These are phyloP conservation scores for Drosophila pallidifrons DNA, from an alignment of 1,140 invertebrate genomes.

Conservation along the genomic window DNA sequence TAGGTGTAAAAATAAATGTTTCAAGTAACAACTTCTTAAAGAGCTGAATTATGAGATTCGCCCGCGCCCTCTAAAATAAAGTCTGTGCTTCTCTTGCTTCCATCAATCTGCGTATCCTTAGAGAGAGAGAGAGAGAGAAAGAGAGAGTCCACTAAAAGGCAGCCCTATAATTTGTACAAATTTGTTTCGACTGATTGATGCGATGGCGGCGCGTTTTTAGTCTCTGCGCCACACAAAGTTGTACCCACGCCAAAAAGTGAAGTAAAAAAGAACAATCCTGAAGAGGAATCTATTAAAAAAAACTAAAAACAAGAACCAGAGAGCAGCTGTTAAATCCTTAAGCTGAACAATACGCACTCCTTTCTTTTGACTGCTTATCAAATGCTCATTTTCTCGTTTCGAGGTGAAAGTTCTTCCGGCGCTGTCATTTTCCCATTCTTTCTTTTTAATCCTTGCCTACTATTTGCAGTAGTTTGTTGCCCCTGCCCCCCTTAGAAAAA, in stretches of 20 bases:
- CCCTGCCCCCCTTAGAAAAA: not conserved
- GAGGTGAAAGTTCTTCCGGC: constrained; percentile 80
- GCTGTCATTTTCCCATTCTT: constrained; percentile 38
- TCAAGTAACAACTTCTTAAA: constrained; percentile 83
- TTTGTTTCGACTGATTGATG: constrained; percentile 72
- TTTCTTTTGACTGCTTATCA: constrained; percentile 24
- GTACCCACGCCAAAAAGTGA: constrained; percentile 29
- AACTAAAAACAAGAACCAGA: not conserved
- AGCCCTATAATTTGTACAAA: constrained; percentile 77
- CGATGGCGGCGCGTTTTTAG: constrained; percentile 51
- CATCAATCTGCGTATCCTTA: constrained; percentile 62
- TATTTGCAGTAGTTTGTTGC: constrained; percentile 44
- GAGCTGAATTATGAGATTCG: constrained; percentile 68
- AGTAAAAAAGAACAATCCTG: not conserved
- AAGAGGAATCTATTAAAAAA: constrained; percentile 64
- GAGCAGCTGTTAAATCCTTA: constrained; percentile 18
- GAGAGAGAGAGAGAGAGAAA: constrained; percentile 15
- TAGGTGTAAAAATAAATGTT: constrained; percentile 83
- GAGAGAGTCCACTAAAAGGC: not conserved
- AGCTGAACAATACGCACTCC: constrained; percentile 10
- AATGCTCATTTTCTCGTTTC: constrained; percentile 56
- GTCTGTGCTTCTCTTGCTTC: not conserved
- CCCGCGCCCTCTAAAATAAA: constrained; percentile 15
- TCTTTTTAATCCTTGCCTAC: constrained; percentile 69
- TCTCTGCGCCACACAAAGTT: constrained; percentile 60